Conservation (phyloP, 1,140 invertebrate genomes). For the Chionoecetes opilio region DNA sequence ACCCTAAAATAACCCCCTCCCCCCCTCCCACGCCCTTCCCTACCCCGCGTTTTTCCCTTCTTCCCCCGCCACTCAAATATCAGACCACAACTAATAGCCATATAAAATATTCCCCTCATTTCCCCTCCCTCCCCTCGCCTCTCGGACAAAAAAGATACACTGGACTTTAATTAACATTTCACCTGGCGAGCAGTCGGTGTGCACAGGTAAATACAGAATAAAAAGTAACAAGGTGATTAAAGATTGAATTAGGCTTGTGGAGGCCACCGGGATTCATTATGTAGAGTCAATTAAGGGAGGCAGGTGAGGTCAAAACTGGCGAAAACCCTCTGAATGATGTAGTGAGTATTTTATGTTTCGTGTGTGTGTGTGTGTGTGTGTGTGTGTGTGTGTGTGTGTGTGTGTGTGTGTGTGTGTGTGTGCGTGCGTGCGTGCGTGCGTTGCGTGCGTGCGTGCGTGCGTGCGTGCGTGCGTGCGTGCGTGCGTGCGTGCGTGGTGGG, state of each 20-base stretch:
- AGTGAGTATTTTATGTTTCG: background rate
- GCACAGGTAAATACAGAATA: slow-evolving; percentile 17
- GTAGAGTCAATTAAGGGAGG: slow-evolving; percentile 28
- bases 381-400: slow-evolving; percentile 23
- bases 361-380: slow-evolving; percentile 1
- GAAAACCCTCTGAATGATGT: background rate
- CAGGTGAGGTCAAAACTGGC: slow-evolving; percentile 1
- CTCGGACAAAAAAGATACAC: slow-evolving; percentile 3
- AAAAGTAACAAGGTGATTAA: slow-evolving; percentile 9
- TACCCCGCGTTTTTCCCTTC: background rate
- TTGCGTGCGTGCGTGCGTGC: no score
- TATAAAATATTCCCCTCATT: background rate
- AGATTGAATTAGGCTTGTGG: slow-evolving; percentile 19
- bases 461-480: background rate
- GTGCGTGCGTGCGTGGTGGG: background rate
- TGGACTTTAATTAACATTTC: slow-evolving; percentile 30
- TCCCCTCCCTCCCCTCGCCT: background rate
- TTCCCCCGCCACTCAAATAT: background rate
- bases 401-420: background rate
- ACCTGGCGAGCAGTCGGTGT: slow-evolving; percentile 4
- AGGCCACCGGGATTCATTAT: slow-evolving; percentile 9
- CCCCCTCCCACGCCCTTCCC: background rate
- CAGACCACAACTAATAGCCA: slow-evolving; percentile 13
- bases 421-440: no score
- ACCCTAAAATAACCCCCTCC: background rate